phyloP scores from a whole-genome alignment of 2,797 vertebrate species.

The Choloepus didactylus region DNA sequence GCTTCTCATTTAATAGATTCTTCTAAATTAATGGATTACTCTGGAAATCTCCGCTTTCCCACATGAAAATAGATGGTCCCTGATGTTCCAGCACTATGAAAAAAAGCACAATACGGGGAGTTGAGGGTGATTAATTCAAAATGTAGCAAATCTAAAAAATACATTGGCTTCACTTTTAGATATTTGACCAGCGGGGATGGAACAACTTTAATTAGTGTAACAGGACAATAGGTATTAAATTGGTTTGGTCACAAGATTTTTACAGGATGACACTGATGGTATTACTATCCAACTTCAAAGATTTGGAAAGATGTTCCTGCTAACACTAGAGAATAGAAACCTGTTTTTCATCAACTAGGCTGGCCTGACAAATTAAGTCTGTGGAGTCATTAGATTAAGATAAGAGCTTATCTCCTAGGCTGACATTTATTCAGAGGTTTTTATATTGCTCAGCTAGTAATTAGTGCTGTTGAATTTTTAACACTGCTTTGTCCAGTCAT shows the following conservation, averaged over 20 bases:
- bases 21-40: slow-evolving; percentile 70
- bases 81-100: slow-evolving; percentile 72
- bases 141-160: slow-evolving; percentile 87
- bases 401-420: slow-evolving; percentile 98
- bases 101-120: neutral
- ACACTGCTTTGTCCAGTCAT: slow-evolving; percentile 89
- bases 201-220: slow-evolving; percentile 88
- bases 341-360: slow-evolving; percentile 94
- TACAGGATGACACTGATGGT: slow-evolving; percentile 91
- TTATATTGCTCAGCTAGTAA: slow-evolving; percentile 94
- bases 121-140: slow-evolving; percentile 82
- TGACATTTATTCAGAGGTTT: slow-evolving; percentile 98
- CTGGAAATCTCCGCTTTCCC: slow-evolving; percentile 77
- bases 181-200: slow-evolving; percentile 83
- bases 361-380: slow-evolving; percentile 98
- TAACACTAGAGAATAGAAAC: slow-evolving; percentile 93
- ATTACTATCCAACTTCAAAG: slow-evolving; percentile 91
- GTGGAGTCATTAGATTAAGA: slow-evolving; percentile 99
- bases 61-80: slow-evolving; percentile 60
- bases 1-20: slow-evolving; percentile 50
- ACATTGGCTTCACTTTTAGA: slow-evolving; percentile 86
- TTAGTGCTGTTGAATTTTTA: slow-evolving; percentile 94
- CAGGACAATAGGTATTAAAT: slow-evolving; percentile 92
- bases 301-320: slow-evolving; percentile 95
- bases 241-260: slow-evolving; percentile 91